Evolutionary conservation across 1,140 invertebrate species (phyloP), one percentile per base, ranked within the genome.

Genomic region (Drosophila tropicalis): DNA sequence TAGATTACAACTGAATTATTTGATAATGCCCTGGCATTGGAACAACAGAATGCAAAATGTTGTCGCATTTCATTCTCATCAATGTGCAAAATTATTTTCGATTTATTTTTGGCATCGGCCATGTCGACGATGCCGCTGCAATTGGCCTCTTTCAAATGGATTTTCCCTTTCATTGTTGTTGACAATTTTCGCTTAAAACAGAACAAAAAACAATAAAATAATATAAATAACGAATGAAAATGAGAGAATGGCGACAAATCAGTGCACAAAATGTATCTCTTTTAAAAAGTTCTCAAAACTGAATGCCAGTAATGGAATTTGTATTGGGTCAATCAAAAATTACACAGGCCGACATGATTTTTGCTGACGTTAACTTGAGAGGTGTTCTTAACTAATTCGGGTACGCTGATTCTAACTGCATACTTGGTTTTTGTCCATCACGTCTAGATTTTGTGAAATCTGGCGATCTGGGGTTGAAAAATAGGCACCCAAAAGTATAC

Each of bases 1-100:
- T 39, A 70, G 75, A 77, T 77, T 77, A 77, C 75, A 70, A 55
- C 22, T 69, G 75, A 74, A 74, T 77, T 77, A 77, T 73, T 70
- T 77, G 75, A 74, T 77, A 77, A 77, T 70, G 60, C 41, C 34
- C 36, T 39, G 54, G 34, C 44, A 73, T 58, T 15, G 56, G 15
- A 41, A n/a, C 60, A 29, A 34, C 51, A 6, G 40, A 34, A 40
- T 40, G 34, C 32, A 3, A 36, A 36, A 36, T 36, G 10, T 22
- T 51, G 44, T 60, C 41, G 39, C 19, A 61, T 56, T 44, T 5
- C 41, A 64, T 60, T 72, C 19, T 68, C 70, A 62, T 64, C 67
- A 70, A 47, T 56, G 51, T 32, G 41, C 32, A 63, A 41, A 66
- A 64, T 64, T 65, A 70, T 63, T 61, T 74, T 70, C 15, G 58